Evolutionary conservation across 2,797 vertebrate genomes (phyloP).

Genomic region (Hybognathus amarus): DNA sequence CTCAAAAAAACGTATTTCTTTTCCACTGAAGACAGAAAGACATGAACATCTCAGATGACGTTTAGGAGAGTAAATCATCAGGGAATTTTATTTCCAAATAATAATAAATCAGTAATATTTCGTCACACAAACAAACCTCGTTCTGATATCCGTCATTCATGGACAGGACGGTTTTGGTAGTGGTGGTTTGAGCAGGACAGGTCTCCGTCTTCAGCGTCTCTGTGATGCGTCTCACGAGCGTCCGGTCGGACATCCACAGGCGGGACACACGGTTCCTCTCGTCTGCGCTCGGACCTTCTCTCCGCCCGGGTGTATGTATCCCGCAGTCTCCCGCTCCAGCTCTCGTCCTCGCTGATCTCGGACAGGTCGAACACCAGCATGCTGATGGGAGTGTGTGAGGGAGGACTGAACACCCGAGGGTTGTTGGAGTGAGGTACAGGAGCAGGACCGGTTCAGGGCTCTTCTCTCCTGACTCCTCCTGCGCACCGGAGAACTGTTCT

Average conservation of each 20-base stretch:
- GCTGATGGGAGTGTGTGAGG: slow-evolving; percentile 73
- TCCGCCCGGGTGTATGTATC: slow-evolving; percentile 50
- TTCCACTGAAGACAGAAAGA: no score
- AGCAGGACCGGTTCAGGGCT: slow-evolving; percentile 80
- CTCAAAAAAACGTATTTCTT: no score
- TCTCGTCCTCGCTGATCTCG: slow-evolving; percentile 75
- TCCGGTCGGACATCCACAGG: slow-evolving; percentile 43
- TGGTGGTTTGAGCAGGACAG: slow-evolving; percentile 72
- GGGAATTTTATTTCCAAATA: no score
- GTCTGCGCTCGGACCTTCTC: slow-evolving; percentile 38
- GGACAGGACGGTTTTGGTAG: slow-evolving; percentile 81
- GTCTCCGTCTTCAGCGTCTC: slow-evolving; percentile 45
- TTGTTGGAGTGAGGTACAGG: slow-evolving; percentile 81
- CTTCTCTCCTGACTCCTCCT: slow-evolving; percentile 71
- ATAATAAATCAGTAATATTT: no score
- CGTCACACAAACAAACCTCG: slow-evolving; percentile 69
- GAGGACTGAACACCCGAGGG: slow-evolving; percentile 69
- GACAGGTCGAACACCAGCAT: slow-evolving; percentile 77
- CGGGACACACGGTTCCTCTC: neutral
- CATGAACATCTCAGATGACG: no score
- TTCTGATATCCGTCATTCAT: slow-evolving; percentile 79
- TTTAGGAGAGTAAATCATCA: no score
- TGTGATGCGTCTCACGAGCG: slow-evolving; percentile 47
- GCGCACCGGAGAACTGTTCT: slow-evolving; percentile 75
- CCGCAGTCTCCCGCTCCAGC: slow-evolving; percentile 67